A percentile compares a stretch with the other conserved stretches of the same genome.
phyloP scores from a whole-genome alignment of 2,888 invertebrate species.

The Argynnis bischoffii region DNA sequence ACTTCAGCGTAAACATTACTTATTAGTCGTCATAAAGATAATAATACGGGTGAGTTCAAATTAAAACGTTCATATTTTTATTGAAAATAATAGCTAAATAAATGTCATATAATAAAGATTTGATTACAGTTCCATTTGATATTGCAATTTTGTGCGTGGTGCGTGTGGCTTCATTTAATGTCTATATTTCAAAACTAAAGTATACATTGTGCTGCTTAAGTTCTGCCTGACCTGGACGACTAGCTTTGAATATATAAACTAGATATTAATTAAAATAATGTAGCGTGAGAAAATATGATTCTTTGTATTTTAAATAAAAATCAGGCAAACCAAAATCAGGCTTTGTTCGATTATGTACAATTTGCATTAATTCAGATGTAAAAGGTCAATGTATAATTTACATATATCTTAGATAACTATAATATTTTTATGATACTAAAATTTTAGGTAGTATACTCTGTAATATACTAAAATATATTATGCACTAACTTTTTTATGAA shows the following conservation, averaged over 20 bases:
- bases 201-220: not conserved
- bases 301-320: constrained; percentile 6
- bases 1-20: not conserved
- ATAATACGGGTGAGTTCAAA: not conserved
- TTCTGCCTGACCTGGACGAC: not conserved
- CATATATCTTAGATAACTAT: no score
- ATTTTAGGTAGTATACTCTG: no score
- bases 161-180: no score
- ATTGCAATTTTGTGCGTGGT: not conserved
- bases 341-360: not conserved
- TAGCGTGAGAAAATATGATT: constrained; percentile 15
- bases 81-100: constrained; percentile 1
- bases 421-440: no score
- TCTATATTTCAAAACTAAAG: no score
- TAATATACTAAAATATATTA: no score
- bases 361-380: not conserved
- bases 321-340: no score
- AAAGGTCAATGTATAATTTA: not conserved
- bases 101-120: no score
- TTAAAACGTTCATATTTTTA: constrained; percentile 1
- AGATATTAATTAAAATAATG: constrained; percentile 9
- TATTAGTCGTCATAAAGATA: constrained; percentile 15
- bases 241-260: constrained; percentile 15
- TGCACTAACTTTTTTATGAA: not conserved
- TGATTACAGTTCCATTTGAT: no score